Base-by-base conservation (phyloP, 2,888 invertebrate genomes). In the Nephrotoma flavescens region DNA sequence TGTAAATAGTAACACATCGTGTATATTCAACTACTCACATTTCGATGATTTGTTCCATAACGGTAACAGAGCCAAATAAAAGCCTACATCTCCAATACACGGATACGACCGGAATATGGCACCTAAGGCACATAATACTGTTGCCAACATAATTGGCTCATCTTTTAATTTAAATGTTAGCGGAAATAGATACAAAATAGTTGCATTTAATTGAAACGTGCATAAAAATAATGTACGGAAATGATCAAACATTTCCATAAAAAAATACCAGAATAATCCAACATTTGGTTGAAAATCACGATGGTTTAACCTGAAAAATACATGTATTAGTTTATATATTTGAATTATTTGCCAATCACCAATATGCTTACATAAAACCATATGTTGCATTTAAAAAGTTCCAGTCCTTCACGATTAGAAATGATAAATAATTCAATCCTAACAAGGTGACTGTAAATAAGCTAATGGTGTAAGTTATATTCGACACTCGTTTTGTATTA, bases 171-270 rank as follows among this genome's bases (percentile, higher is more conserved):
- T 94, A 52, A 97, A 92, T 6, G 96, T 95, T 42, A 99, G 92
- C 0, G 99, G 99, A 15, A 98, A 93, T 87, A 98, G 94, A 91
- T 99, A 99, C 86, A 99, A 92, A 83, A 98, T 94, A 87, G 98
- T 94, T 4, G 97, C 97, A 92, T 99, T 99, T 89, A 99, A 96
- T 94, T 99, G 99, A 91, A 99, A 99, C 88, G 98, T 97, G 90
- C 96, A 97, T 41, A 99, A 95, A 92, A 99, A 99, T 89, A 99
- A 94, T 88, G 96, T 93, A 86, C 98, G 95, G 90, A 99, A 99
- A 92, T 99, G 99, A 89, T 99, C 99, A 93, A 99, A 99, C 97
- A 99, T 98, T 93, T 99, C 99, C 0, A 98, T 99, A 91, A 99
- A 99, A 92, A 99, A 99, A 90, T 99, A 99, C 99, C 99, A 99